Percentiles rank a stretch among this genome's conserved stretches.
phyloP scores from a whole-genome alignment of 1,140 invertebrate species.

The Elysia chlorotica region DNA sequence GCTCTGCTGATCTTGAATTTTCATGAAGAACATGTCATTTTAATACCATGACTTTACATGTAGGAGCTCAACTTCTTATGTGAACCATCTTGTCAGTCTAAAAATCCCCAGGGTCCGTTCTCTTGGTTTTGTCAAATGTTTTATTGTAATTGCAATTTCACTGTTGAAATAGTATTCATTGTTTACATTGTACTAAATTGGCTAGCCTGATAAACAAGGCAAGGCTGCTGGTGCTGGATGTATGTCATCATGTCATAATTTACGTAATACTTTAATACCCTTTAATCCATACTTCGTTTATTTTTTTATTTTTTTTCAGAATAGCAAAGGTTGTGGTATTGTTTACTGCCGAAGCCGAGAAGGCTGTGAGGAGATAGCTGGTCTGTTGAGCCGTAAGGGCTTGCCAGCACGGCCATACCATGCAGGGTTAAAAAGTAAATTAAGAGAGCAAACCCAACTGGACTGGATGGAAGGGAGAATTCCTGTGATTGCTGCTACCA shows the following conservation, averaged over 20 bases:
- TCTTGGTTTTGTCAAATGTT: too few relatives aligned
- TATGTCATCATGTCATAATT: neutral
- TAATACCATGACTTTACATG: too few relatives aligned
- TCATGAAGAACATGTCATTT: too few relatives aligned
- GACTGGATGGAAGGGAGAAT: constrained; percentile 72
- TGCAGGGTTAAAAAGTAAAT: constrained; percentile 65
- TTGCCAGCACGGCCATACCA: constrained; percentile 70
- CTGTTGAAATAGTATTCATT: too few relatives aligned
- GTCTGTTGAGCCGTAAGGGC: constrained; percentile 65
- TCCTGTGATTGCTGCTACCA: constrained; percentile 69
- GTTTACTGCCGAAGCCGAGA: constrained; percentile 74
- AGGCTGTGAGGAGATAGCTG: constrained; percentile 70
- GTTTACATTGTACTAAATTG: too few relatives aligned
- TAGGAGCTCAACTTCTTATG: too few relatives aligned
- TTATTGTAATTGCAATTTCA: too few relatives aligned
- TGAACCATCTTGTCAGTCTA: too few relatives aligned
- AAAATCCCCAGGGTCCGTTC: too few relatives aligned
- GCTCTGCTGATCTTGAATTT: too few relatives aligned
- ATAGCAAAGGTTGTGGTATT: constrained; percentile 69
- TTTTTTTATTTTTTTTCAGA: constrained; percentile 28
- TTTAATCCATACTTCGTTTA: neutral
- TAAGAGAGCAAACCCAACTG: constrained; percentile 68
- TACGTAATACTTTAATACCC: neutral
- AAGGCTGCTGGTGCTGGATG: neutral
- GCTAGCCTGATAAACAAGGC: too few relatives aligned